phyloP scores from a whole-genome alignment of 1,140 invertebrate genomes.

The Ceratitis capitata region DNA sequence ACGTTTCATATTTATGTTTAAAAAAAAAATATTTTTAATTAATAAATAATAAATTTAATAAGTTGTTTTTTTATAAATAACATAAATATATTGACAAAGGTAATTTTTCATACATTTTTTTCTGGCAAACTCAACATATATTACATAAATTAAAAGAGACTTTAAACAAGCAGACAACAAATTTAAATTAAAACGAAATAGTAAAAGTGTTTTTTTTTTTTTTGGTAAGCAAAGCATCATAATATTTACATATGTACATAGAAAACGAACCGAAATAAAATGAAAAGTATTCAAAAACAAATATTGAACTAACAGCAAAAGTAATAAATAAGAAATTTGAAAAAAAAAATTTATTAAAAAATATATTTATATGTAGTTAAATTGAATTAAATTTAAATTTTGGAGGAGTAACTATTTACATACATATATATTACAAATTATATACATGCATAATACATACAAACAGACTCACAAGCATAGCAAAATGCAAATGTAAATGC shows the following conservation, averaged over 20 bases:
- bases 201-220: no score
- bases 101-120: no score
- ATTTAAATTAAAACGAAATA: background rate
- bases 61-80: no score
- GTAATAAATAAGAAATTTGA: background rate
- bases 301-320: background rate
- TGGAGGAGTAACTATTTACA: slow-evolving; percentile 40
- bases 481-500: background rate
- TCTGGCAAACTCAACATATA: no score
- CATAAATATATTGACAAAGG: no score
- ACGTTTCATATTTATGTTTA: no score
- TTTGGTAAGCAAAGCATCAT: background rate
- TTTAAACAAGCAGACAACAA: background rate
- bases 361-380: slow-evolving; percentile 39
- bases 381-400: slow-evolving; percentile 41
- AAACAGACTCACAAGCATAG: background rate
- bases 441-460: slow-evolving; percentile 16
- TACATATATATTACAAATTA: slow-evolving; percentile 22
- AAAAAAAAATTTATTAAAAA: background rate
- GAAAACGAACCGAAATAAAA: background rate
- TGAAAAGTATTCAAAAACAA: no score
- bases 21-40: no score
- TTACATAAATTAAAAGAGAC: no score
- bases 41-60: no score
- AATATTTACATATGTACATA: background rate